Base-by-base conservation (phyloP, 1,140 invertebrate species). In the Trichogramma pretiosum region DNA sequence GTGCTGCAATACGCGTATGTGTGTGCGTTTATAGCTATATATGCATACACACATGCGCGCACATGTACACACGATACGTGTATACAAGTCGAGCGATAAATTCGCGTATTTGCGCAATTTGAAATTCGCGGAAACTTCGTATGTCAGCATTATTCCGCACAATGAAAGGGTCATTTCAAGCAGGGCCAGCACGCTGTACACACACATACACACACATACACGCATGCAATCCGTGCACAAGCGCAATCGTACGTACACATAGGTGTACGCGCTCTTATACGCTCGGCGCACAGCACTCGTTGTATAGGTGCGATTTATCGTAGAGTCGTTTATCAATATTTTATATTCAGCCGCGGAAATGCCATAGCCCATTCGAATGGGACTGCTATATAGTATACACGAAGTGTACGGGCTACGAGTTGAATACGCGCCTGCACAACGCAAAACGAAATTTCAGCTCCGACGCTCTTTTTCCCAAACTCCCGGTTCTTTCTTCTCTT, bases 101-200 rank as follows among this genome's bases (percentile, higher is more conserved):
- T 50, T 41, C 37, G 24, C 36, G 37, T 46, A 46, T 50, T 50
- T 50, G 48, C 26, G 35, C 48, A 44, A 50, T 50, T 46, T 35
- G 48, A 50, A 50, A 46, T 35, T 45, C 48, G 24, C 24, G 24
- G 36, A 40, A 7, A 50, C 30, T 50, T 40, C 42, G 48, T 46
- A 50, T 35, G 48, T 50, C 48, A 50, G 48, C 48, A 45, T 45
- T 50, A 50, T 50, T 46, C 48, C 42, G 48, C 48, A 35, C 48
- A 40, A 50, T 50, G 48, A 45, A 50, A 50, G 48, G 36, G 32
- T 37, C 41, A 32, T 38, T 43, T 43, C 24, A 36, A 48, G 38
- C 21, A 23, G 16, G 5, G 16, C 10, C 10, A 10, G 21, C 32
- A 32, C 1, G 26, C 28, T n/a, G n/a, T n/a, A n/a, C n/a, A n/a